Evolutionary conservation across 1,140 invertebrate genomes (phyloP).

Genomic region (Pomacea maculata): DNA sequence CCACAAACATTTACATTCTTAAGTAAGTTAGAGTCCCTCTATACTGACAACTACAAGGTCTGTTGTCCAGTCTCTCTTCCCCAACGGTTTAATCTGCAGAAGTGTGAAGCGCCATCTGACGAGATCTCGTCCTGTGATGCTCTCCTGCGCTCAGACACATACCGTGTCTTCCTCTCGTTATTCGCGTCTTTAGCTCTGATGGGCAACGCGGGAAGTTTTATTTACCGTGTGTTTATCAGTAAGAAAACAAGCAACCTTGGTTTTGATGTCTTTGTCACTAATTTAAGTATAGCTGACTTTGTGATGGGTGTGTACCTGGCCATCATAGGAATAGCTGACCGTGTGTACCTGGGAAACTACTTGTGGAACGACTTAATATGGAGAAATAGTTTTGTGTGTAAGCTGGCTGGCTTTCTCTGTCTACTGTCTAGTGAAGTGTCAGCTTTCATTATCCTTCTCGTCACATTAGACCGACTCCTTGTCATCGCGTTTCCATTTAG

Average conservation of each 20-base stretch:
- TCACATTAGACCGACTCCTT: not conserved
- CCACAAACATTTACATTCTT: not conserved
- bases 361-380: not conserved
- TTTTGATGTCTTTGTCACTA: not conserved
- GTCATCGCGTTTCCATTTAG: not conserved
- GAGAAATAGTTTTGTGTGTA: not conserved
- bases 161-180: not conserved
- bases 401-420: not conserved
- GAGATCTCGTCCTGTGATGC: not conserved
- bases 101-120: not conserved
- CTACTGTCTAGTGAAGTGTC: constrained; percentile 1
- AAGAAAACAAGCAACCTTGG: not conserved
- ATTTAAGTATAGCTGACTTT: not conserved
- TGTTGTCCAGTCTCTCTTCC: not conserved
- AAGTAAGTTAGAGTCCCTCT: not conserved
- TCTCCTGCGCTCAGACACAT: not conserved
- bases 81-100: not conserved
- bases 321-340: not conserved
- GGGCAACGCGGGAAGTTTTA: not conserved
- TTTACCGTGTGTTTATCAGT: not conserved
- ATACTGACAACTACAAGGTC: not conserved
- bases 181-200: not conserved
- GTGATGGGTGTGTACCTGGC: constrained; percentile 1
- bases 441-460: not conserved
- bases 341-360: not conserved